These are phyloP conservation scores for Strigamia maritima DNA, from an alignment of 2,888 invertebrate genomes.

Conservation along the genomic window DNA sequence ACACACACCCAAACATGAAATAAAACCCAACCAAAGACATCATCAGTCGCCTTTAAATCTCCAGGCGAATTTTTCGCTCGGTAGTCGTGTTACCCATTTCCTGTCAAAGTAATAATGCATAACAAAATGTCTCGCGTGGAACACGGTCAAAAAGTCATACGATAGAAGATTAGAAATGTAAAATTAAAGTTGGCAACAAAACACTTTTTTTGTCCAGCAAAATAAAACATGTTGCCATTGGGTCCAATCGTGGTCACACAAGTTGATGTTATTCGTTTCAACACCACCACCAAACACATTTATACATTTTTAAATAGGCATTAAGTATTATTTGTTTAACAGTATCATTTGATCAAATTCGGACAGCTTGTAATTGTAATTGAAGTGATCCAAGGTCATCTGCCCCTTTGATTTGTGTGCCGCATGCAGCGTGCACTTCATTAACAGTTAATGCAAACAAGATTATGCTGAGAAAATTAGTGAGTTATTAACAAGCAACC, in stretches of 20 bases:
- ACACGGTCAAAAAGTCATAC: background rate
- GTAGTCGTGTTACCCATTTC: background rate
- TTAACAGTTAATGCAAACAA: conserved; percentile 30
- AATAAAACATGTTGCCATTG: too few relatives aligned
- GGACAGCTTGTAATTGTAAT: conserved; percentile 15
- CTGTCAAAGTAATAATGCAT: background rate
- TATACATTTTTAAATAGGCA: background rate
- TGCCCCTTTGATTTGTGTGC: conserved; percentile 26
- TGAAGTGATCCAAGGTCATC: conserved; percentile 24
- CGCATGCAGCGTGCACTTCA: conserved; percentile 34
- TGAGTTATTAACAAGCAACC: conserved; percentile 34
- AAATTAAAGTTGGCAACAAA: background rate
- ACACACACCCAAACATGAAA: background rate
- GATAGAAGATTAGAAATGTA: background rate
- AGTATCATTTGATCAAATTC: conserved; percentile 8
- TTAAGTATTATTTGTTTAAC: background rate
- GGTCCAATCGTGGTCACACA: too few relatives aligned
- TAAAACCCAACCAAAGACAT: background rate
- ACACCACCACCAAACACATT: background rate
- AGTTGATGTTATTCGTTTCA: background rate
- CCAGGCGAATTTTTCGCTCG: background rate
- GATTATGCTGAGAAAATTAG: conserved; percentile 23
- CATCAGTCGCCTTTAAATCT: background rate
- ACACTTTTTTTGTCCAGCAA: too few relatives aligned
- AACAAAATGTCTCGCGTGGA: background rate